These are phyloP conservation scores for Dynastes maya DNA, from an alignment of 2,888 invertebrate species.

Conservation along the genomic window DNA sequence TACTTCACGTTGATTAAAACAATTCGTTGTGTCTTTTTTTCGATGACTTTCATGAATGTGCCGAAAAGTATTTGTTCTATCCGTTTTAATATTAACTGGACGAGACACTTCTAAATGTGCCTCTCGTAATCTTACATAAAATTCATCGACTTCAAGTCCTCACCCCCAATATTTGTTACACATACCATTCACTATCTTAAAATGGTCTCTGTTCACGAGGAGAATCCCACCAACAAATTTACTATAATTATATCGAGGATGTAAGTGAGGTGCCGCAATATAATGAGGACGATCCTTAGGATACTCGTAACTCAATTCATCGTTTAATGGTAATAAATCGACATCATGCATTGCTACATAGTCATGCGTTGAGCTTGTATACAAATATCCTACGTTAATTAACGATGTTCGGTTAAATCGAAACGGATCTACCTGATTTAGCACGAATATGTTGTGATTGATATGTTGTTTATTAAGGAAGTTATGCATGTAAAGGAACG, in stretches of 20 bases:
- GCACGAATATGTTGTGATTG: conserved; percentile 86
- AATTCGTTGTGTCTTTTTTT: conserved; percentile 90
- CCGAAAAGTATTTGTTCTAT: conserved; percentile 86
- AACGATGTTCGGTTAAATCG: conserved; percentile 97
- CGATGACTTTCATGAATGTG: conserved; percentile 91
- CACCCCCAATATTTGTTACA: conserved; percentile 99
- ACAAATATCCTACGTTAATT: conserved; percentile 94
- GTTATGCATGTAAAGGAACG: conserved; percentile 87
- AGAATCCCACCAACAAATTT: conserved; percentile 98
- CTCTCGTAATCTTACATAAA: conserved; percentile 92
- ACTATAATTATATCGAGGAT: conserved; percentile 94
- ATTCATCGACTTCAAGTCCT: conserved; percentile 99
- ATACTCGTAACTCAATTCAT: conserved; percentile 82
- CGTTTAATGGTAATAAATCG: conserved; percentile 93
- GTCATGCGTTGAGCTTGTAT: conserved; percentile 83
- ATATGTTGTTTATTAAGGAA: conserved; percentile 88
- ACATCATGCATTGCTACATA: conserved; percentile 99
- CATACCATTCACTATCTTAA: conserved; percentile 90
- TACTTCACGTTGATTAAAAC: conserved; percentile 92
- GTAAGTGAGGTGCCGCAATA: conserved; percentile 93
- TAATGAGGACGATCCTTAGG: conserved; percentile 86
- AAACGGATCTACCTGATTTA: conserved; percentile 92
- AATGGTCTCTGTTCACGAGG: conserved; percentile 87
- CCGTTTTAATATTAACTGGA: conserved; percentile 87
- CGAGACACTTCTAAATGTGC: conserved; percentile 83